Conservation (phyloP, 2,113 vertebrate species). For the Pycnonotus jocosus region DNA sequence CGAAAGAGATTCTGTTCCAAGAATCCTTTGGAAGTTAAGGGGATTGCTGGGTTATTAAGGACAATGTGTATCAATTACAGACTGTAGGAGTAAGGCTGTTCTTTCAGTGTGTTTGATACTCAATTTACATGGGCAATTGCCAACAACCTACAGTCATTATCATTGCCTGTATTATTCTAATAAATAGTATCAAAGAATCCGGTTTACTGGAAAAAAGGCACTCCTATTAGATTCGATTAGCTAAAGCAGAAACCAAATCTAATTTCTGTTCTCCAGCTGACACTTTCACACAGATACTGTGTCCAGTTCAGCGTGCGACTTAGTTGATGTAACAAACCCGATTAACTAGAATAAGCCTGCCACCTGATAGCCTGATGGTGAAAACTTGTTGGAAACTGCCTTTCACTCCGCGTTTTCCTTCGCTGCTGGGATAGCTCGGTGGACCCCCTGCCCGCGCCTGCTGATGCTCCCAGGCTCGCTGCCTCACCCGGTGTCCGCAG, state of each 20-base stretch:
- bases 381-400: neutral
- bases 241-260: neutral
- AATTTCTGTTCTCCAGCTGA: neutral
- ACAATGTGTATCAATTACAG: neutral
- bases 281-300: neutral
- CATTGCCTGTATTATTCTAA: neutral
- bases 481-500: neutral
- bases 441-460: neutral
- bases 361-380: accelerated
- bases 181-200: neutral
- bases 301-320: neutral
- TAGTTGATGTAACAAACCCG: neutral
- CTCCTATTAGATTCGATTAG: neutral
- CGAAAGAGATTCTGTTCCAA: neutral
- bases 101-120: neutral
- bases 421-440: neutral
- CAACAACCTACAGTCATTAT: neutral
- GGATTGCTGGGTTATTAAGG: neutral
- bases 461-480: neutral
- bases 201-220: neutral
- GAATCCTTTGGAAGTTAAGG: neutral
- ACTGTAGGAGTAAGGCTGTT: neutral
- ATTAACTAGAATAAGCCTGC: neutral
- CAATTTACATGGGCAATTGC: neutral
- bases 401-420: neutral